Percentiles rank a stretch among this genome's conserved stretches.
phyloP scores from a whole-genome alignment of 1,140 invertebrate genomes.

The Hyphantria cunea region DNA sequence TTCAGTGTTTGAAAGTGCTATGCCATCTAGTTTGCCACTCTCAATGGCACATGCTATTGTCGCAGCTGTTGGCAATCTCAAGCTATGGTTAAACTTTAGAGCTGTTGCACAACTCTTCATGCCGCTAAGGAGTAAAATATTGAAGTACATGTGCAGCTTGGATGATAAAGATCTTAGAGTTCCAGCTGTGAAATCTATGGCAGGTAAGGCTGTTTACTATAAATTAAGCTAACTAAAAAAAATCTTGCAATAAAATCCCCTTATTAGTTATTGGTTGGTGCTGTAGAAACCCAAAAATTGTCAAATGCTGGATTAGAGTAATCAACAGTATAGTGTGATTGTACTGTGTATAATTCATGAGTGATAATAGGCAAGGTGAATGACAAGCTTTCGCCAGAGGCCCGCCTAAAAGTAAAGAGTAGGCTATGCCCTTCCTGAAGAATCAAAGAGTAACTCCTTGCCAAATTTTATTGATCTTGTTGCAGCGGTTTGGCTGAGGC shows the following conservation, averaged over 20 bases:
- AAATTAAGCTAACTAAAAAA: not conserved
- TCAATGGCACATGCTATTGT: conserved; percentile 95
- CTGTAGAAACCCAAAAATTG: no score
- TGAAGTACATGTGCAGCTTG: conserved; percentile 96
- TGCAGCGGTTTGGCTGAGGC: no score
- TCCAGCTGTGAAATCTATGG: conserved; percentile 94
- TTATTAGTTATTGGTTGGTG: no score
- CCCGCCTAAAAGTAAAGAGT: no score
- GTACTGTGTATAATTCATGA: no score
- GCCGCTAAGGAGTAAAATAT: conserved; percentile 91
- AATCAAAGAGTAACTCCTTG: no score
- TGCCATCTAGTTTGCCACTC: conserved; percentile 89
- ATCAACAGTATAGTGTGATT: no score
- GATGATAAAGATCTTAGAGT: conserved; percentile 94
- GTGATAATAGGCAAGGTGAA: no score
- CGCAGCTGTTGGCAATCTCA: conserved; percentile 94
- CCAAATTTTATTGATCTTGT: no score
- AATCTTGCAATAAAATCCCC: not conserved
- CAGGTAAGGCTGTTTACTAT: conserved; percentile 81
- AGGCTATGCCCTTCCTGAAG: no score
- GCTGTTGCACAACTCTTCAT: conserved; percentile 94
- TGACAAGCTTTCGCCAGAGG: no score
- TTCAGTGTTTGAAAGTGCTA: conserved; percentile 89
- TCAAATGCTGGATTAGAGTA: no score
- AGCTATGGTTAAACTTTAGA: conserved; percentile 96